phyloP scores from a whole-genome alignment of 2,113 vertebrate genomes.

The Pygathrix nemaeus region DNA sequence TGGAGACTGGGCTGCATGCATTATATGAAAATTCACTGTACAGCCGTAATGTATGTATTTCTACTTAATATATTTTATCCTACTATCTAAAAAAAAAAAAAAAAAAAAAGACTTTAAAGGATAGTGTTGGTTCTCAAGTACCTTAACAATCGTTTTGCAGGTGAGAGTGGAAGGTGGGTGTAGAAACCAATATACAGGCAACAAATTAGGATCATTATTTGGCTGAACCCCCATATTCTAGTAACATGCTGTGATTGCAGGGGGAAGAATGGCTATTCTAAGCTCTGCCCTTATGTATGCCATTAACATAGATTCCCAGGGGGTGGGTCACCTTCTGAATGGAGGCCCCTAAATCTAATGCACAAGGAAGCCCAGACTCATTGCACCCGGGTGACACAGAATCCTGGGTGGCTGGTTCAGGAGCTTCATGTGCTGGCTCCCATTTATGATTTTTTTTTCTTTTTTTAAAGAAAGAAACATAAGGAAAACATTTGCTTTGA shows the following conservation, averaged over 20 bases:
- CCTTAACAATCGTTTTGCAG: not conserved
- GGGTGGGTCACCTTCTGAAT: not conserved
- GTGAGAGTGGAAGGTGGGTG: not conserved
- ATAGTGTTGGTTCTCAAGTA: not conserved
- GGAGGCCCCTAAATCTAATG: not conserved
- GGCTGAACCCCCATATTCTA: not conserved
- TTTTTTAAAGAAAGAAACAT: slow-evolving; percentile 73
- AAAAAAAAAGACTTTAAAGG: not conserved
- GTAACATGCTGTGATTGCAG: not conserved
- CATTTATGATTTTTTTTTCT: slow-evolving; percentile 40
- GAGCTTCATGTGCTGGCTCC: slow-evolving; percentile 55
- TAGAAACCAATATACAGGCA: not conserved
- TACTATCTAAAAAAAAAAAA: not conserved
- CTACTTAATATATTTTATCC: not conserved
- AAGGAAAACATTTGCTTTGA: slow-evolving; percentile 79
- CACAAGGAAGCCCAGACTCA: not conserved
- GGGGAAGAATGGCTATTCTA: fast-evolving
- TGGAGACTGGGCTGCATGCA: fast-evolving
- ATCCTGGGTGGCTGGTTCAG: not conserved
- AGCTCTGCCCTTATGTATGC: not conserved
- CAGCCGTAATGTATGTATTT: fast-evolving
- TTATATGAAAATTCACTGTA: not conserved
- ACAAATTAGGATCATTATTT: not conserved
- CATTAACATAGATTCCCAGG: not conserved
- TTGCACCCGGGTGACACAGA: fast-evolving